Evolutionary conservation across 2,888 invertebrate species (phyloP), one percentile per base, ranked within the genome.

Genomic region (Octonoba sinensis): DNA sequence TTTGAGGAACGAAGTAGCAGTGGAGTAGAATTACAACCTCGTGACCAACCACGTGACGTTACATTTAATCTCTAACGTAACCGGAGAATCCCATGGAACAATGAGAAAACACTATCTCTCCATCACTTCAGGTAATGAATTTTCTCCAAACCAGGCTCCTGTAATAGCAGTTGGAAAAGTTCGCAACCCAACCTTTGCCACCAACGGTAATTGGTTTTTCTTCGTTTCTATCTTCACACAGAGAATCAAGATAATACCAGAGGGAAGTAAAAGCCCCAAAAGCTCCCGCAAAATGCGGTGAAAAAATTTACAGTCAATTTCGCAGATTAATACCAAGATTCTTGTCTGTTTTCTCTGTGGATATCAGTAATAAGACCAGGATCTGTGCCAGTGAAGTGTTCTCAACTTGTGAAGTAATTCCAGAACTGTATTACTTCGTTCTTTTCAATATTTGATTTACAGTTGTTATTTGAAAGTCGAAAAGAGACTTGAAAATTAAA

Each of bases 221-320:
- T 18, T n/a, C n/a, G 24, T 16, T 60, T 24, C 59, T 27, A 36
- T 60, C 62, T 44, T 62, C 62, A 62, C 46, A 62, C 36, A 62
- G 24, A 2, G 36, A 36, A 36, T 36, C 36, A 36, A 36, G 36
- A 36, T 36, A 36, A 36, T 36, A 36, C 36, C 36, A 36, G 36
- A 36, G 36, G 15, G 62, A 18, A 62, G 46, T 46, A 62, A 62
- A 62, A 20, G 44, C n/a, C 44, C 62, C 44, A 36, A 27, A 54
- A 62, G 72, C 51, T 20, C 24, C 49, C 24, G 51, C 51, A 49
- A 66, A 71, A 57, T 71, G 71, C 71, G 36, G 77, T 59, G 71
- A 64, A 57, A 71, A 71, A 69, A 78, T 70, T 78, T 78, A 71
- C 71, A 71, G 77, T 65, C 77, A 78, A 78, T 78, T 78, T 71